Evolutionary conservation across 2,113 vertebrate species (phyloP).

Genomic region (cat (Felis catus)): F.catus_Fca126_mat1.0 CM031415.1:204059001-204059500

Average conservation of each 20-base stretch:
- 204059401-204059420: background rate
- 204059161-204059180: no score
- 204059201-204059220: no score
- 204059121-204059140: no score
- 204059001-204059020: background rate
- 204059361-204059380: background rate
- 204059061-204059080: no score
- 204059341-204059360: background rate
- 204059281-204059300: background rate
- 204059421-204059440: background rate
- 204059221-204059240: no score
- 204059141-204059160: no score
- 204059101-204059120: no score
- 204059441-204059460: background rate
- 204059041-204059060: no score
- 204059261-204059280: background rate
- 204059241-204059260: background rate
- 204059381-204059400: no score
- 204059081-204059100: no score
- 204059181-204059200: no score
- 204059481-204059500: background rate
- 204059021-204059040: background rate
- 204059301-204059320: background rate
- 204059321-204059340: background rate
- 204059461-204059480: background rate